Percentiles rank a stretch among this genome's conserved stretches.
Evolutionary conservation across 2,888 invertebrate species (phyloP).

Genomic region (Anagyrus pseudococci): DNA sequence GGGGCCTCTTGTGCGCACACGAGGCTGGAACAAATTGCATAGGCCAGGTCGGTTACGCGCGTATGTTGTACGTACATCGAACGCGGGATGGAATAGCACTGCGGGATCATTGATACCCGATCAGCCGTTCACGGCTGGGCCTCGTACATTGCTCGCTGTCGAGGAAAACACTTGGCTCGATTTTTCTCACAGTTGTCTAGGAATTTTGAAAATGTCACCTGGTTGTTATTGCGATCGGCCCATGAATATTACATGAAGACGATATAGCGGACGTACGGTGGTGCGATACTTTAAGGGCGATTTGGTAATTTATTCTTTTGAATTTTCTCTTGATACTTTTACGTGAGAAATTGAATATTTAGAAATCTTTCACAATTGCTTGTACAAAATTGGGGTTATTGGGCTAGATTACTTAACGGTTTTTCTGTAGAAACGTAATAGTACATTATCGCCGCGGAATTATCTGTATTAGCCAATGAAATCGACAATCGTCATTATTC

Average conservation of each 20-base stretch:
- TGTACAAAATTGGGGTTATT: background rate
- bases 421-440: background rate
- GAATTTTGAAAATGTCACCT: constrained; percentile 51
- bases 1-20: constrained; percentile 10
- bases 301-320: no score
- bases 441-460: no score
- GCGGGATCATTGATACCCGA: constrained; percentile 60
- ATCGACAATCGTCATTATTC: no score
- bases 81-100: constrained; percentile 37
- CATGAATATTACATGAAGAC: constrained; percentile 48
- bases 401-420: background rate
- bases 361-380: background rate
- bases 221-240: constrained; percentile 50
- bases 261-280: background rate
- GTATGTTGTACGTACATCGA: constrained; percentile 44
- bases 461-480: no score
- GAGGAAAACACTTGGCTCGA: constrained; percentile 46
- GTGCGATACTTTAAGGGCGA: background rate
- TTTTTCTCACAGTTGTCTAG: constrained; percentile 54
- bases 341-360: background rate
- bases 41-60: constrained; percentile 40
- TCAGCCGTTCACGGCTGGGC: constrained; percentile 57
- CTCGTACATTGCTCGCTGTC: constrained; percentile 49
- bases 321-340: no score
- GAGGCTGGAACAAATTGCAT: constrained; percentile 43